Evolutionary conservation across 2,113 vertebrate species (phyloP).

Genomic region (Neogale vison): DNA sequence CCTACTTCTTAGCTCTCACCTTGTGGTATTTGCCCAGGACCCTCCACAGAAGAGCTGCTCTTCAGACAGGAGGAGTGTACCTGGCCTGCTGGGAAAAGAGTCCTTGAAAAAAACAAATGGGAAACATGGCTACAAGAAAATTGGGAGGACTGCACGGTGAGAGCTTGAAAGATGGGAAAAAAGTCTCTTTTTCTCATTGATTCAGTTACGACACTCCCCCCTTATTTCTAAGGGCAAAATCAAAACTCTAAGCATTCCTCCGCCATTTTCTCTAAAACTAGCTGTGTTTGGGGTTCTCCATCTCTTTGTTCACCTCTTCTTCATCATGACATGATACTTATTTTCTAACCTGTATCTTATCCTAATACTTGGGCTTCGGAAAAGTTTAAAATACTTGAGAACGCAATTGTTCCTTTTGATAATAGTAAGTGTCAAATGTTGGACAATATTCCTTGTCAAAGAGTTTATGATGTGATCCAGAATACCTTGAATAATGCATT

Average conservation of each 20-base stretch:
- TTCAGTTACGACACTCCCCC: neutral
- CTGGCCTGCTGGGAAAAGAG: slow-evolving; percentile 75
- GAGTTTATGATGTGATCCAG: neutral
- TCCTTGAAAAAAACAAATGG: slow-evolving; percentile 86
- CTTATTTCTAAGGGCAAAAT: neutral
- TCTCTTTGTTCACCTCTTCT: neutral
- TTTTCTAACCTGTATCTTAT: neutral
- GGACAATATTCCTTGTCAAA: neutral
- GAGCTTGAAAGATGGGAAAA: neutral
- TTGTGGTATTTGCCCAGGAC: slow-evolving; percentile 84
- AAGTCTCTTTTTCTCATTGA: neutral
- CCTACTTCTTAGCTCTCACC: neutral
- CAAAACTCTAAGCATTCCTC: neutral
- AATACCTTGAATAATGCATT: neutral
- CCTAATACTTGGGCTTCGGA: neutral
- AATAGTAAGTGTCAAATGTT: neutral
- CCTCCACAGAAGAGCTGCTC: slow-evolving; percentile 87
- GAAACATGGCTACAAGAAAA: slow-evolving; percentile 93
- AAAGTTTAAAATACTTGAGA: neutral
- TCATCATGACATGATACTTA: neutral
- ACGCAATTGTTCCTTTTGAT: neutral
- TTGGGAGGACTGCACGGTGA: slow-evolving; percentile 95
- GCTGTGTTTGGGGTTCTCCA: neutral
- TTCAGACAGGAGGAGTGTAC: slow-evolving; percentile 80
- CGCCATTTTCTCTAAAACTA: neutral